Evolutionary conservation across 1,140 invertebrate genomes (phyloP), one percentile per base, ranked within the genome.

Genomic region (Zaprionus inermis): DNA sequence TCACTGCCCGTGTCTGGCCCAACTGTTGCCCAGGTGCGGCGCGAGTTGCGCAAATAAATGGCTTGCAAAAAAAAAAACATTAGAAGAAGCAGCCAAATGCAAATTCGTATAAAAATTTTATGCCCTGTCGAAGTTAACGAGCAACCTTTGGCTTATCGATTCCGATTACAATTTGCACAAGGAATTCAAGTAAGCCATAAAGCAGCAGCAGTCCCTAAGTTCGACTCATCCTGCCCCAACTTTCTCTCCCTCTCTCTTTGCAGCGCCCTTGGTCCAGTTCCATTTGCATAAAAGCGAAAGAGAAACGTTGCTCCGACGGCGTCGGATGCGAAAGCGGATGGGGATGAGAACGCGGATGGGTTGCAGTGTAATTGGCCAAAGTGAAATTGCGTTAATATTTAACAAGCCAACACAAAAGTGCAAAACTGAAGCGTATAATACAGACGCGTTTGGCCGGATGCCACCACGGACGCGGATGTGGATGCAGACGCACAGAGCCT

Each of bases 301-400:
- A 63, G 51, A 32, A 14, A n/a, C 34, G 66, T 14, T 32, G 55
- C 52, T 28, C 28, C 6, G 24, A 64, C 24, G 41, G 28, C 49
- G 70, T 46, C 20, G 46, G 22, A 69, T 59, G 20, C 14, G 51
- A 10, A 44, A 44, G 41, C 52, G 58, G 38, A 16, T 56, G 68
- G 24, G 49, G 20, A 51, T 64, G 44, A 9, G 75, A 22, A 46
- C 64, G 64, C 66, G 69, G 66, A 75, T 78, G 81, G 76, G 69
- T 72, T 88, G 84, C 84, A 89, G 76, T 84, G 80, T 84, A 89
- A 89, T 89, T 89, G 84, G 84, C 70, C 78, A 72, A 79, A 88
- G 84, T 84, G 80, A 75, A 88, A 88, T 88, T 90, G 85, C 84
- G 80, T 89, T 89, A 89, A 89, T 89, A 89, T 89, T 89, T 89